A percentile compares a stretch with the other conserved stretches of the same genome.
Conservation (phyloP, 2,888 invertebrate species). For the Leptinotarsa haldemani region DNA sequence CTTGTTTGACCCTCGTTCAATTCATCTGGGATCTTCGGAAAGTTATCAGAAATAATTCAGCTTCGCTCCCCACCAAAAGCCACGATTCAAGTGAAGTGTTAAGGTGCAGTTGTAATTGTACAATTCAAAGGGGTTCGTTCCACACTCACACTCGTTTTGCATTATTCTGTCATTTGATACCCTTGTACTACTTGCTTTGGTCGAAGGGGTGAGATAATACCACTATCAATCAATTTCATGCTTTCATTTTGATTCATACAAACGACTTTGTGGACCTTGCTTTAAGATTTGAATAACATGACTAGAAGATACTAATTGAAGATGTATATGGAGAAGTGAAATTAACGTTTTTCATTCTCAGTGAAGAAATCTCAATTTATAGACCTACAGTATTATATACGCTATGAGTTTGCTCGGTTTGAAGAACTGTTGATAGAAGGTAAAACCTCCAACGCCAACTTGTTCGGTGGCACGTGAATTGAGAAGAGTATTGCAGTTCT, state of each 20-base stretch:
- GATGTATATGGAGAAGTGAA: no score
- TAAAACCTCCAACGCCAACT: no score
- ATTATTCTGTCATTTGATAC: conserved; percentile 41
- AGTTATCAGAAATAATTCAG: conserved; percentile 34
- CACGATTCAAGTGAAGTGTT: conserved; percentile 34
- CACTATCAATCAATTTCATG: conserved; percentile 36
- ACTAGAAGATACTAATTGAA: no score
- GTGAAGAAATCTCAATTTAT: no score
- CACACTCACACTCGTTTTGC: conserved; percentile 20
- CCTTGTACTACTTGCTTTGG: conserved; percentile 32
- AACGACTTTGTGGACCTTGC: neutral
- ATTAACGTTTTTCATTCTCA: no score
- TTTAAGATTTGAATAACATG: neutral
- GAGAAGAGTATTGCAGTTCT: no score
- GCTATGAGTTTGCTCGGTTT: no score
- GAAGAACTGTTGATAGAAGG: no score
- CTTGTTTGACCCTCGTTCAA: neutral
- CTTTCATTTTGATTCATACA: conserved; percentile 17
- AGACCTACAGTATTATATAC: no score
- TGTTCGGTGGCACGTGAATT: no score
- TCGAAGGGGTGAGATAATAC: conserved; percentile 35
- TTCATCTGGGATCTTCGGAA: conserved; percentile 34
- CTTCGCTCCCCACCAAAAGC: conserved; percentile 18
- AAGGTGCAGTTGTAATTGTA: conserved; percentile 41
- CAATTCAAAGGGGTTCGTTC: conserved; percentile 35